phyloP scores from a whole-genome alignment of 2,797 vertebrate genomes.

The Sebastes alutus region DNA sequence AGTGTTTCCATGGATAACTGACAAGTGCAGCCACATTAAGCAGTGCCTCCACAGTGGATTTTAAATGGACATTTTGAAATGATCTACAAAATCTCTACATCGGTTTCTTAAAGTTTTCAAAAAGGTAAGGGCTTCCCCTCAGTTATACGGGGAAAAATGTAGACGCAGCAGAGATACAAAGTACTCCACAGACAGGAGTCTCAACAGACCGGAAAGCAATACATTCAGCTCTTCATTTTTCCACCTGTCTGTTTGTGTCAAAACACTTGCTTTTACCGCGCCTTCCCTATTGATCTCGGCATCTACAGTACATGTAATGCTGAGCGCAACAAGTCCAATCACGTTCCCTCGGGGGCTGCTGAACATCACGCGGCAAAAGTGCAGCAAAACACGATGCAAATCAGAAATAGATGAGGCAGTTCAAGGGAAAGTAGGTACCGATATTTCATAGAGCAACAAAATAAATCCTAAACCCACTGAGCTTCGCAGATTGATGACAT shows the following conservation, averaged over 20 bases:
- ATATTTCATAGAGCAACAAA: slow-evolving; percentile 26
- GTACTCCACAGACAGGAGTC: background rate
- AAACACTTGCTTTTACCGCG: background rate
- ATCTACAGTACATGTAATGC: background rate
- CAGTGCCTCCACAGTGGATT: background rate
- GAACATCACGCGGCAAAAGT: slow-evolving; percentile 3
- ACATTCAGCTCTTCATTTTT: slow-evolving; percentile 1
- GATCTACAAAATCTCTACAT: background rate
- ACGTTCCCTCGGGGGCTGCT: background rate
- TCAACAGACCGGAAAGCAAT: background rate
- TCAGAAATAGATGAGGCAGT: slow-evolving; percentile 15
- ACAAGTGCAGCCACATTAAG: background rate
- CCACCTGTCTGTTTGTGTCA: background rate
- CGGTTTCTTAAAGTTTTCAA: background rate
- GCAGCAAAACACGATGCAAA: slow-evolving; percentile 20
- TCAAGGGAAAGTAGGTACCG: slow-evolving; percentile 3
- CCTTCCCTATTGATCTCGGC: background rate
- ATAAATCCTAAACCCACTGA: slow-evolving; percentile 8
- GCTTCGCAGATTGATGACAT: slow-evolving; percentile 23
- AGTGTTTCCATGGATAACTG: background rate
- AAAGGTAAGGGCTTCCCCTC: background rate
- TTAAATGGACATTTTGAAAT: background rate
- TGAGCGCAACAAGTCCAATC: slow-evolving; percentile 3
- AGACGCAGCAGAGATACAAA: background rate
- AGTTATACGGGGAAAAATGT: background rate